Evolutionary conservation across 30 jellyfish, hydroid and myxozoan species (phyloP), one percentile per base, ranked within the genome.

Genomic region (Cassiopea andromeda): DNA sequence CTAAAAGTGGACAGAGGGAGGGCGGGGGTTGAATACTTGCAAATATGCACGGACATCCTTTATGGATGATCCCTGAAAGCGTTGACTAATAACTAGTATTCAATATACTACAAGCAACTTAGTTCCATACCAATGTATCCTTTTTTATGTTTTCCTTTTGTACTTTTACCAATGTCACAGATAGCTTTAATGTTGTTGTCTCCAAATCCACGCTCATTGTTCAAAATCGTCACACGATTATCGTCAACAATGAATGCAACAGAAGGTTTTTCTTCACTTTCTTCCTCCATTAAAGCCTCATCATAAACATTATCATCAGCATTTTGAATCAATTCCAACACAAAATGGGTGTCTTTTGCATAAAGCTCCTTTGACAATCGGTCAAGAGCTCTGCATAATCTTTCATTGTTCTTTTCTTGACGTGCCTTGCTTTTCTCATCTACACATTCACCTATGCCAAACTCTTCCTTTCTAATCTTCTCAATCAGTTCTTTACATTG

Each of bases 111-210:
- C 38, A 27, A 27, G 38, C 38, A 27, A 27, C 38, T 27, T 27
- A 27, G 38, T 27, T 27, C 38, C 38, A 2, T 76, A 95, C 99
- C 99, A n/a, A 95, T 95, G 69, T 87, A 91, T 17, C 98, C 98
- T 70, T 95, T 91, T n/a, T 89, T 68, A 66, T 95, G 98, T 9
- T 84, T 92, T 43, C 97, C 97, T 69, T 95, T 95, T n/a, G 99
- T 91, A 61, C 98, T 95, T 72, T 89, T 87, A 2, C 99, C 99
- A 38, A 95, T 93, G 77, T 91, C 97, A 74, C 99, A 95, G 16
- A 95, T 83, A 6, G 99, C 97, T n/a, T 78, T 86, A 44, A 95
- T 82, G 69, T 95, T 82, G 61, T 46, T 71, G 18, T 91, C 92
- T 70, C 68, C 60, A 73, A 95, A 95, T 1, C 99, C 99, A 59